Conservation (phyloP, 2,888 invertebrate species). For the Rosalia funebris region DNA sequence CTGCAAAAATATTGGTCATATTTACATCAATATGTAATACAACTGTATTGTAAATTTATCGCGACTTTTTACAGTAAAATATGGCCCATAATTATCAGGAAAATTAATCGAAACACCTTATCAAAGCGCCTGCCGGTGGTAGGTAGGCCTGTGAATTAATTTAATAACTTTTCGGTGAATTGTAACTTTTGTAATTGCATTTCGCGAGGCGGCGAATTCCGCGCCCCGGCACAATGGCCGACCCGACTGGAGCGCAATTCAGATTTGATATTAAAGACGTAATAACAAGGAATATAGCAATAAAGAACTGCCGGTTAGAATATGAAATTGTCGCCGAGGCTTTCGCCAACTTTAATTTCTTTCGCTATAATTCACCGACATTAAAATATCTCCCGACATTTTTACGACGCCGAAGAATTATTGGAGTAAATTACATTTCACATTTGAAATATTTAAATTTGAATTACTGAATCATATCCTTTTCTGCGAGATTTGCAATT, state of each 20-base stretch:
- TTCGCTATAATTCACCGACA: slow-evolving; percentile 59
- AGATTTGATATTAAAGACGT: slow-evolving; percentile 60
- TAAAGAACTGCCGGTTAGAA: slow-evolving; percentile 57
- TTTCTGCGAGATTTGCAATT: slow-evolving; percentile 49
- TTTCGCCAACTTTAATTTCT: slow-evolving; percentile 60
- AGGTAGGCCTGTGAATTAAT: too few relatives aligned
- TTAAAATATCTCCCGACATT: slow-evolving; percentile 60
- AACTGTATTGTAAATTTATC: too few relatives aligned
- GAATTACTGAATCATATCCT: slow-evolving; percentile 56
- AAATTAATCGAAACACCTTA: too few relatives aligned
- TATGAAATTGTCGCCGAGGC: slow-evolving; percentile 55
- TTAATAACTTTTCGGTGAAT: too few relatives aligned
- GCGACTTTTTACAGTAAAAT: too few relatives aligned
- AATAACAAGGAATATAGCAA: slow-evolving; percentile 58
- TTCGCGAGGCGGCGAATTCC: too few relatives aligned
- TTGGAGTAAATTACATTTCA: slow-evolving; percentile 59
- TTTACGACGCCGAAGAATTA: slow-evolving; percentile 59
- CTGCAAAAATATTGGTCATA: too few relatives aligned
- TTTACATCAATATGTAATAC: too few relatives aligned
- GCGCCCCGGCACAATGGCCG: neutral
- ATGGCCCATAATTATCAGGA: too few relatives aligned
- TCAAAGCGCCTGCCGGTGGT: too few relatives aligned
- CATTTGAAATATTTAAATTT: slow-evolving; percentile 60
- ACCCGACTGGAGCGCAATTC: slow-evolving; percentile 35
- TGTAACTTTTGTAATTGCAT: too few relatives aligned